Base-by-base conservation (phyloP, 2,888 invertebrate species). In the Eupithecia inturbata region DNA sequence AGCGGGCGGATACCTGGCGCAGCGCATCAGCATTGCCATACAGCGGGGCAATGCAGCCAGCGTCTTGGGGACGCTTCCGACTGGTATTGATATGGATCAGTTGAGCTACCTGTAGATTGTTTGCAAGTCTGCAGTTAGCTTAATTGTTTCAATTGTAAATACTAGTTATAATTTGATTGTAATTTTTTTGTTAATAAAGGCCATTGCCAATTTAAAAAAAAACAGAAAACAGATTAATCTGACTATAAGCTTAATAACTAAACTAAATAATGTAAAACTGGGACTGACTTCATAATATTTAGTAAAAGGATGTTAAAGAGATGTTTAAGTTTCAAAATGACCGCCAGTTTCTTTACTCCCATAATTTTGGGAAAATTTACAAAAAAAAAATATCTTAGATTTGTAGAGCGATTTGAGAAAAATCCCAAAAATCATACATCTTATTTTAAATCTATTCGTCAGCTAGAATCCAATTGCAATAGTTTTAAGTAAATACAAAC, bases 251-350 rank as follows among this genome's bases (percentile, higher is more conserved):
- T 36, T 36, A 36, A 36, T n/a, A n/a, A 36, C 36, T 14, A 22
- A 57, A 57, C 57, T 57, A 57, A 57, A 57, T 53, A 22, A 53
- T 53, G n/a, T 26, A 57, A 22, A 53, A 26, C 26, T 26, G 57
- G 57, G 22, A 22, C 53, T 22, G 22, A 26, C 57, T 57, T 53
- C 45, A 22, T 22, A 1, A 57, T 57, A 26, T 53, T 26, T 53
- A 53, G 10, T 10, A 53, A 22, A 10, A n/a, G n/a, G n/a, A n/a
- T n/a, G n/a, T n/a, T n/a, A n/a, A n/a, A 53, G 53, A 53, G 49
- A 49, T 49, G n/a, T 45, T 19, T 22, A 26, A 12, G 22, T 26
- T 53, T 53, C 22, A 53, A 53, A 53, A 26, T 49, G 10, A 22
- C 3, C 53, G 10, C 12, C 10, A 53, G 2, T 53, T 26, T 26